Conservation (phyloP, 2,888 invertebrate genomes). For the Phyllotreta cruciferae region DNA sequence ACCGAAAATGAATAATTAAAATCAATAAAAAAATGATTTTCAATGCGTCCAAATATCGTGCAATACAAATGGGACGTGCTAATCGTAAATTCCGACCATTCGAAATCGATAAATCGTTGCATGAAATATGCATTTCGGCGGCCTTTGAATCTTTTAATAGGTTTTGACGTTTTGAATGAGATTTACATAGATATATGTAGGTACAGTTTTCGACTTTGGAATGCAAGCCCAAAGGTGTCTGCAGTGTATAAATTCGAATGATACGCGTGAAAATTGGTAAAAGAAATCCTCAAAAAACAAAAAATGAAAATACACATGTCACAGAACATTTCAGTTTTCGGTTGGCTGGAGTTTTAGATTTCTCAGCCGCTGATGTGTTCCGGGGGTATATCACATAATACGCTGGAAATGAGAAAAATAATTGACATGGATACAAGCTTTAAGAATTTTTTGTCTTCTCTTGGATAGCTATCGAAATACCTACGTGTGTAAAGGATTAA, state of each 20-base stretch:
- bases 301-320: constrained; percentile 30
- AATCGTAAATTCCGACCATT: constrained; percentile 1
- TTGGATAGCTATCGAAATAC: too few species aligned
- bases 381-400: constrained; percentile 3
- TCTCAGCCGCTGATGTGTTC: neutral
- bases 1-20: too few species aligned
- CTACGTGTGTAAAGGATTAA: too few species aligned
- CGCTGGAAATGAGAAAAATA: constrained; percentile 6
- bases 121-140: constrained; percentile 16
- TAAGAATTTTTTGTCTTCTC: too few species aligned
- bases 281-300: constrained; percentile 18
- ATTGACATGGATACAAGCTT: constrained; percentile 3
- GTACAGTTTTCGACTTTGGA: constrained; percentile 27
- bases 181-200: constrained; percentile 30
- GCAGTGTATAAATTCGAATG: constrained; percentile 30
- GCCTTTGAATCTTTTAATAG: constrained; percentile 30
- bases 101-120: constrained; percentile 18
- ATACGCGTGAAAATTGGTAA: constrained; percentile 29
- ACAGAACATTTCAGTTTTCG: constrained; percentile 27
- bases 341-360: constrained; percentile 23
- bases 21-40: too few species aligned
- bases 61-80: neutral
- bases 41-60: too few species aligned
- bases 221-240: constrained; percentile 21
- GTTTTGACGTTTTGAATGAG: constrained; percentile 12